Conservation (phyloP, 2,797 vertebrate genomes). For the Coregonus sp. region DNA sequence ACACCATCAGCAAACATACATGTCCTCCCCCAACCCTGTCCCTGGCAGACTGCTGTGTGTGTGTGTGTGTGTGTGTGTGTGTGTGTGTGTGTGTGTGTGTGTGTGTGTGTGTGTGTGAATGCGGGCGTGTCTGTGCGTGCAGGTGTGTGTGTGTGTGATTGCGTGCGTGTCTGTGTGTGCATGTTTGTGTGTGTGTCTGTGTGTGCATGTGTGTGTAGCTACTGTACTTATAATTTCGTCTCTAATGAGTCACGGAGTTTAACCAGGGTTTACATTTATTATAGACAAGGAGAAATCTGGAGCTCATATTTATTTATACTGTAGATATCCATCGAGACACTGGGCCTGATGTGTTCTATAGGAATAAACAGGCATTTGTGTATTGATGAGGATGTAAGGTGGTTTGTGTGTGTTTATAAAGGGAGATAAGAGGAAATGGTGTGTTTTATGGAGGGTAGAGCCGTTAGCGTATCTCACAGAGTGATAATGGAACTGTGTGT, state of each 20-base stretch:
- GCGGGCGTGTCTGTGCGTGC: too few relatives aligned
- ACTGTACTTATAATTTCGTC: neutral
- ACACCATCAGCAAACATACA: neutral
- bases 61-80: too few relatives aligned
- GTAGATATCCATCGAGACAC: neutral
- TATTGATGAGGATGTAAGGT: neutral
- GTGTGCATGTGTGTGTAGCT: neutral
- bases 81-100: too few relatives aligned
- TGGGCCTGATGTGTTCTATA: too few relatives aligned
- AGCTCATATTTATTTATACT: neutral
- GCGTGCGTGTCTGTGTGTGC: too few relatives aligned
- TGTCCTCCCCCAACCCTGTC: neutral
- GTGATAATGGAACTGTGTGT: neutral
- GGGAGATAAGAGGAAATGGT: neutral
- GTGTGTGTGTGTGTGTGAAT: too few relatives aligned
- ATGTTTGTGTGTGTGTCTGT: too few relatives aligned
- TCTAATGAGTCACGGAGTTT: neutral
- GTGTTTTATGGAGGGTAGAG: neutral
- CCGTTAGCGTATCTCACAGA: neutral
- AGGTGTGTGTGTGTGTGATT: too few relatives aligned
- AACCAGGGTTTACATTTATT: neutral
- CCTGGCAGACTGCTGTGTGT: neutral
- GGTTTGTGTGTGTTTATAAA: conserved; percentile 17
- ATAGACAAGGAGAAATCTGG: neutral
- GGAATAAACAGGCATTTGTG: neutral